Evolutionary conservation across 2,113 vertebrate species (phyloP).

Genomic region (Promerops cafer): DNA sequence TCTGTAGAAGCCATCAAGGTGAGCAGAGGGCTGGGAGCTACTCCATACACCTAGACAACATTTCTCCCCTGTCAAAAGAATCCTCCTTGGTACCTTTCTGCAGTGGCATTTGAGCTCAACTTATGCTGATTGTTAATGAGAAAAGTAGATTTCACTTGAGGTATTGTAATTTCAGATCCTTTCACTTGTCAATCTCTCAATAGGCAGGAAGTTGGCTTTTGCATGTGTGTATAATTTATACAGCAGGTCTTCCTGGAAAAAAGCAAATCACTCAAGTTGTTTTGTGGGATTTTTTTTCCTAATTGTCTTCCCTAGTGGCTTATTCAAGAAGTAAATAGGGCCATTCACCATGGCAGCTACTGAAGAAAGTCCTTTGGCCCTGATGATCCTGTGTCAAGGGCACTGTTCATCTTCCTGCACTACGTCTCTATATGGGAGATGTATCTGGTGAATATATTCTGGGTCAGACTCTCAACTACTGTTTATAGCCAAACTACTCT

Average conservation of each 20-base stretch:
- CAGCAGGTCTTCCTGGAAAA: not conserved
- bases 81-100: not conserved
- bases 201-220: not conserved
- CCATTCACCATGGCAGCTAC: not conserved
- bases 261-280: not conserved
- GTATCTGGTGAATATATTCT: not conserved
- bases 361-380: not conserved
- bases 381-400: not conserved
- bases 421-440: not conserved
- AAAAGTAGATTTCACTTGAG: not conserved
- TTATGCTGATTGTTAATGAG: not conserved
- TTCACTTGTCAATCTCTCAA: not conserved
- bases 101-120: not conserved
- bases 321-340: not conserved
- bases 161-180: not conserved
- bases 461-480: not conserved
- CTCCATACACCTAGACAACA: rapidly evolving
- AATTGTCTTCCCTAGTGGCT: not conserved
- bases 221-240: not conserved
- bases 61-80: not conserved
- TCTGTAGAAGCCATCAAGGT: slow-evolving; percentile 98
- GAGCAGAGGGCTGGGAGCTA: not conserved
- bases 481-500: not conserved
- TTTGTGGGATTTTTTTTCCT: not conserved
- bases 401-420: not conserved